These are phyloP conservation scores for Phalacrocorax aristotelis DNA, from an alignment of 2,113 vertebrate species.

Conservation along the genomic window DNA sequence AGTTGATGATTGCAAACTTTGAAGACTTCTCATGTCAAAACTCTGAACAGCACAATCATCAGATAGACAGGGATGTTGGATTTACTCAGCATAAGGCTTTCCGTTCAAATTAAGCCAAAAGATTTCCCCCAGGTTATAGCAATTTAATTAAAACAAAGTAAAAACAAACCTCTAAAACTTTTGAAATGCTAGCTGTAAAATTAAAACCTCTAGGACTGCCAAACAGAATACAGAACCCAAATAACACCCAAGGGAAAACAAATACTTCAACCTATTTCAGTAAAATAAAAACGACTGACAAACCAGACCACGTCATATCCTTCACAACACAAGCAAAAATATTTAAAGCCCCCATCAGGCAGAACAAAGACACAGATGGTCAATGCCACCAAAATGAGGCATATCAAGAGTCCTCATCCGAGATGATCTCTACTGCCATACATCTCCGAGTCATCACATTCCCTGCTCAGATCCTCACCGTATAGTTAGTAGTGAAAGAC, in stretches of 20 bases:
- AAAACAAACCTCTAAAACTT: conserved; percentile 31
- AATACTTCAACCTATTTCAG: background rate
- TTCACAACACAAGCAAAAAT: background rate
- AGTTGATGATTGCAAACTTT: background rate
- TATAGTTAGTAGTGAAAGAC: background rate
- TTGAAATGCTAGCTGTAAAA: background rate
- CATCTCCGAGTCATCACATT: background rate
- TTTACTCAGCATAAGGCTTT: background rate
- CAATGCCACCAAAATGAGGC: background rate
- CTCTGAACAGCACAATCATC: background rate
- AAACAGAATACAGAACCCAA: background rate
- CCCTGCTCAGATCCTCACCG: background rate
- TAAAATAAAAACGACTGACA: background rate
- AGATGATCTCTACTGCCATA: background rate
- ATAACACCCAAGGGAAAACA: background rate
- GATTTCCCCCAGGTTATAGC: conserved; percentile 34
- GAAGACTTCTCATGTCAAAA: background rate
- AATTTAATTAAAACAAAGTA: conserved; percentile 57
- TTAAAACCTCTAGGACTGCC: conserved; percentile 18
- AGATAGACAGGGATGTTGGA: background rate
- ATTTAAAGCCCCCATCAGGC: background rate
- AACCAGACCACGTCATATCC: fast-evolving
- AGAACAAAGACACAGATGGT: background rate
- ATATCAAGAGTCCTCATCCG: background rate
- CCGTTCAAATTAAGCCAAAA: conserved; percentile 8